A percentile compares a stretch with the other conserved stretches of the same genome.
These are phyloP conservation scores for Tokudaia tokunoshimensis DNA, from an alignment of 2,797 vertebrate genomes.

Conservation along the genomic window DNA sequence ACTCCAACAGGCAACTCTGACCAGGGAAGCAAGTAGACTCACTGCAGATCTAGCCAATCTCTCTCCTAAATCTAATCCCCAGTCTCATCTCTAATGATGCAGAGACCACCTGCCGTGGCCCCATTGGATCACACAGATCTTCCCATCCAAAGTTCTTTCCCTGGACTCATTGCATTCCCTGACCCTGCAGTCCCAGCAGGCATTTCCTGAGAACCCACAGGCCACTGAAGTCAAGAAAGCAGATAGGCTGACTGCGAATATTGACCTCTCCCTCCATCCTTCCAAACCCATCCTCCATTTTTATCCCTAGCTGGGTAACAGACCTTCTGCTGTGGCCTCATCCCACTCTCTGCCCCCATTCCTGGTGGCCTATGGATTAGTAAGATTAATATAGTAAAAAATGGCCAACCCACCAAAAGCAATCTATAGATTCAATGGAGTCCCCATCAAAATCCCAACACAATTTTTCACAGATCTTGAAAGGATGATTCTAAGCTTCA, in stretches of 20 bases:
- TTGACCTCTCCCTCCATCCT: neutral
- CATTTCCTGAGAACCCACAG: neutral
- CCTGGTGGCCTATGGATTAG: too few relatives aligned
- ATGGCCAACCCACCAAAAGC: too few relatives aligned
- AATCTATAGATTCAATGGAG: too few relatives aligned
- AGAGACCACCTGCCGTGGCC: neutral
- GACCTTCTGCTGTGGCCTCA: neutral
- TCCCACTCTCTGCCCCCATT: neutral
- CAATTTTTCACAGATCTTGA: too few relatives aligned
- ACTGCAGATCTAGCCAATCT: neutral
- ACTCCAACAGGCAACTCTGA: neutral
- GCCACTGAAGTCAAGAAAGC: neutral
- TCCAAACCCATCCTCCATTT: neutral
- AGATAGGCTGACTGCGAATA: neutral
- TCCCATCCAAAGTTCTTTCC: neutral
- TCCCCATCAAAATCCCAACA: too few relatives aligned
- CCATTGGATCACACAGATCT: neutral
- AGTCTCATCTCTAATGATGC: neutral
- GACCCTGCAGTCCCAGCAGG: neutral
- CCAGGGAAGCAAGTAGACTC: neutral
- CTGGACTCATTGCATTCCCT: neutral
- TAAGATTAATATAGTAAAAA: too few relatives aligned
- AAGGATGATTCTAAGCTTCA: too few relatives aligned
- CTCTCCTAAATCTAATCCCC: neutral
- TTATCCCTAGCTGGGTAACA: neutral